Base-by-base conservation (phyloP, 1,140 invertebrate genomes). In the Halictus rubicundus region DNA sequence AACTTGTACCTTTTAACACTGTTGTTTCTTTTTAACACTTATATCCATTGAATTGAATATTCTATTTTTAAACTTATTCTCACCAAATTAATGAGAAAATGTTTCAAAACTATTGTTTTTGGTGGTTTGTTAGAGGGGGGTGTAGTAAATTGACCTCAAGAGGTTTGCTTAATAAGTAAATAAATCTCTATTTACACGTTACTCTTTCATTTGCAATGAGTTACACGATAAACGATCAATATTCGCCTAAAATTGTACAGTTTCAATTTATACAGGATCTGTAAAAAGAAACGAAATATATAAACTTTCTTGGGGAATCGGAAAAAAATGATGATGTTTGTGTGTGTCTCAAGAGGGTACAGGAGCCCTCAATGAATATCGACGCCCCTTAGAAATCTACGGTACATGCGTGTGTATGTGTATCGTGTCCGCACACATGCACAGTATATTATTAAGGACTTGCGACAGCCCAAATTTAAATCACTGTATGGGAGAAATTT, bases 121-220 rank as follows among this genome's bases (percentile, higher is more conserved):
- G 42, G 42, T 46, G 42, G 12, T 46, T 52, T 52, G 49, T 69
- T 21, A 16, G n/a, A 10, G 14, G 0, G 25, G 68, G 78, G 32
- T 70, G 32, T 69, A 86, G 85, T 73, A 79, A 88, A 77, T 65
- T 37, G 21, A 70, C 14, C 2, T 27, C 60, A 65, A n/a, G 23
- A 78, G 72, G 73, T 74, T 80, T 86, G 80, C 86, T 90, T 92
- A 92, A 92, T 93, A 91, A 91, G 91, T 92, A 92, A 92, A 92
- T 92, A 92, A 89, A 89, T 93, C 88, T 93, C 92, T 93, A 93
- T 93, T 93, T 93, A 93, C 92, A 93, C 83, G 87, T 86, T 91
- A 86, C 90, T 91, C 87, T 25, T 81, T 70, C 84, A 90, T 83
- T 90, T 84, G 89, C 91, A 92, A 93, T 90, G 92, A 92, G 88